Percentiles rank a stretch among this genome's conserved stretches.
Evolutionary conservation across 2,888 invertebrate genomes (phyloP).

Genomic region (Callyntrura sp.): DNA sequence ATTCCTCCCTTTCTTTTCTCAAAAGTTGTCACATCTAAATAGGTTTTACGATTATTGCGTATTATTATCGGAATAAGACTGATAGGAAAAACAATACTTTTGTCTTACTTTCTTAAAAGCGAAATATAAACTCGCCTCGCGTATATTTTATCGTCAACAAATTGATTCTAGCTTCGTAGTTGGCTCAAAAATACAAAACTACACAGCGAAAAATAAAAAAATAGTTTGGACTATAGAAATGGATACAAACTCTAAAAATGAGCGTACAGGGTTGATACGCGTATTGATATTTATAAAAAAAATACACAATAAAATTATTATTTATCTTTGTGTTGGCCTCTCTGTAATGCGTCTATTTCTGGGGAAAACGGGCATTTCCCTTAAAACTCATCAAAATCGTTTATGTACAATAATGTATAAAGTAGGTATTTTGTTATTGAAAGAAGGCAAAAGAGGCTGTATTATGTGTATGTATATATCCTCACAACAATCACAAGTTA

Average conservation of each 20-base stretch:
- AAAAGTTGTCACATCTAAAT: not conserved
- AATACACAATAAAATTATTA: conserved; percentile 21
- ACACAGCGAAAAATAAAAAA: conserved; percentile 41
- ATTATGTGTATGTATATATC: conserved; percentile 31
- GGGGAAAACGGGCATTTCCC: conserved; percentile 29
- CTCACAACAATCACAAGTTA: conserved; percentile 73
- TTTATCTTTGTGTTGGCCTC: conserved; percentile 8
- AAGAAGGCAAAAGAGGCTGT: conserved; percentile 42
- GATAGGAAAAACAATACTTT: not conserved
- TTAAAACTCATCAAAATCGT: conserved; percentile 50
- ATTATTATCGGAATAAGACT: conserved; percentile 20
- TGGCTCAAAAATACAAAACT: conserved; percentile 34
- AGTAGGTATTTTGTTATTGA: conserved; percentile 15
- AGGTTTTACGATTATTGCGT: not conserved
- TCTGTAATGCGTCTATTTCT: conserved; percentile 30
- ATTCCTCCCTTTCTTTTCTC: not conserved
- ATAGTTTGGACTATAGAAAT: not conserved
- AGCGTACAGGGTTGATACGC: not conserved
- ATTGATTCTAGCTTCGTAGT: conserved; percentile 13
- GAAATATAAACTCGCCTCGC: not conserved
- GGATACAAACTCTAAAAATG: conserved; percentile 2
- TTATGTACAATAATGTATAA: conserved; percentile 40
- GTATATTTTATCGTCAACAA: conserved; percentile 24
- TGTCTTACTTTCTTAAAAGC: not conserved
- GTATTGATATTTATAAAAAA: conserved; percentile 32